These are phyloP conservation scores for Cephonodes hylas DNA, from an alignment of 2,888 invertebrate genomes.

Conservation along the genomic window DNA sequence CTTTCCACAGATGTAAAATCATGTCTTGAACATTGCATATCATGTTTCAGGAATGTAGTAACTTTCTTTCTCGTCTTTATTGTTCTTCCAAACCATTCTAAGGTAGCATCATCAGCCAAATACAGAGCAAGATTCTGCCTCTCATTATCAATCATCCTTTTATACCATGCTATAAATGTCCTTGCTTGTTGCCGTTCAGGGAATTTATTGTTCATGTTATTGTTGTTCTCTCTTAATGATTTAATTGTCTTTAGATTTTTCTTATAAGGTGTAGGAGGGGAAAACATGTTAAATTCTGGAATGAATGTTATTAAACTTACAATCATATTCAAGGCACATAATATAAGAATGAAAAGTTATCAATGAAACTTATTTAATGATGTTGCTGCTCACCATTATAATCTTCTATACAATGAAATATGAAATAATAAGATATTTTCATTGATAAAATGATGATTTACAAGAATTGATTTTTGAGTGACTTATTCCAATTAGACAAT, in stretches of 20 bases:
- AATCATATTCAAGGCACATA: no score
- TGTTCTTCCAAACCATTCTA: constrained; percentile 85
- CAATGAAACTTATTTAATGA: no score
- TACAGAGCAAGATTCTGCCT: constrained; percentile 70
- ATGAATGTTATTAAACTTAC: no score
- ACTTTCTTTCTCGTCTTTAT: constrained; percentile 82
- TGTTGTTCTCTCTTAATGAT: constrained; percentile 44
- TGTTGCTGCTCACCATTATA: no score
- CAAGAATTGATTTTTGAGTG: no score
- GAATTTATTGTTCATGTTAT: constrained; percentile 43
- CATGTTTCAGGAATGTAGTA: constrained; percentile 76
- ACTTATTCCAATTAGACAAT: no score
- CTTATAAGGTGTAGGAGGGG: constrained; percentile 43
- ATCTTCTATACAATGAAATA: no score
- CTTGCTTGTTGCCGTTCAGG: constrained; percentile 57
- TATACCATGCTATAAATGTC: constrained; percentile 71
- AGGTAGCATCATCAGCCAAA: constrained; percentile 72
- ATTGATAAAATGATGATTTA: no score
- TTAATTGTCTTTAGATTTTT: constrained; percentile 35
- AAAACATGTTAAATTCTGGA: constrained; percentile 49
- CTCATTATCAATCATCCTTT: constrained; percentile 74
- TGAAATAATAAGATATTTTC: no score
- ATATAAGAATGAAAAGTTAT: no score
- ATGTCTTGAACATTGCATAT: constrained; percentile 77
- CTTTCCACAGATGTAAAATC: constrained; percentile 70